These are phyloP conservation scores for Chrysomela aeneicollis DNA, from an alignment of 2,888 invertebrate species.

Conservation along the genomic window DNA sequence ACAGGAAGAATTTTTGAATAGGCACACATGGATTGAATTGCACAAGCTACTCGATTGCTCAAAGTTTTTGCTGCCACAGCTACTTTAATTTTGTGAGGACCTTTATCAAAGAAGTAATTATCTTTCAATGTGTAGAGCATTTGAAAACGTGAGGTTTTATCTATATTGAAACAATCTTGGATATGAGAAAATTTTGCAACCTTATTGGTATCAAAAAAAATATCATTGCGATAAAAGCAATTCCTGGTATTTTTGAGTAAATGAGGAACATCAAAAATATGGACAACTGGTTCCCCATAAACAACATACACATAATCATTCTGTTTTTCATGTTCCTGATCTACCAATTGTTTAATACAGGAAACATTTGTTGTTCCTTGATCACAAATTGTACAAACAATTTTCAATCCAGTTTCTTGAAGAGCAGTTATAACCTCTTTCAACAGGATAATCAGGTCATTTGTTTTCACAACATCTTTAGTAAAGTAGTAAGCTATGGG, in stretches of 20 bases:
- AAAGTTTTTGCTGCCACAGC: conserved; percentile 4
- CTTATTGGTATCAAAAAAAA: neutral
- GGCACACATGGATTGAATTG: neutral
- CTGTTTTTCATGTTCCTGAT: neutral
- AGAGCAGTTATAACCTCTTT: neutral
- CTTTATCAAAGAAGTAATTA: too few species aligned
- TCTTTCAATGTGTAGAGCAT: neutral
- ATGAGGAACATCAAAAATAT: too few species aligned
- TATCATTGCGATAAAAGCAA: neutral
- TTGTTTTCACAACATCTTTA: conserved; percentile 15
- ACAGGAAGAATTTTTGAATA: neutral
- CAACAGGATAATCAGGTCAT: conserved; percentile 8
- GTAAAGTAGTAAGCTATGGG: conserved; percentile 32
- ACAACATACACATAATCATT: too few species aligned
- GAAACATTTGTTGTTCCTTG: conserved; percentile 7
- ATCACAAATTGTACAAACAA: conserved; percentile 3
- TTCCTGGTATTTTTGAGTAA: neutral
- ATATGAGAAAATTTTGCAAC: conserved; percentile 7
- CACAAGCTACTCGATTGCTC: conserved; percentile 13
- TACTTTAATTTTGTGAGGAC: neutral
- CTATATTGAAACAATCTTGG: neutral
- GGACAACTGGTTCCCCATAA: neutral
- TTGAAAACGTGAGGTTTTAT: neutral
- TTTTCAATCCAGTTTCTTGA: conserved; percentile 3
- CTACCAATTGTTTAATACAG: neutral